Evolutionary conservation across 2,888 invertebrate species (phyloP).

Genomic region (Oscheius sp.): DNA sequence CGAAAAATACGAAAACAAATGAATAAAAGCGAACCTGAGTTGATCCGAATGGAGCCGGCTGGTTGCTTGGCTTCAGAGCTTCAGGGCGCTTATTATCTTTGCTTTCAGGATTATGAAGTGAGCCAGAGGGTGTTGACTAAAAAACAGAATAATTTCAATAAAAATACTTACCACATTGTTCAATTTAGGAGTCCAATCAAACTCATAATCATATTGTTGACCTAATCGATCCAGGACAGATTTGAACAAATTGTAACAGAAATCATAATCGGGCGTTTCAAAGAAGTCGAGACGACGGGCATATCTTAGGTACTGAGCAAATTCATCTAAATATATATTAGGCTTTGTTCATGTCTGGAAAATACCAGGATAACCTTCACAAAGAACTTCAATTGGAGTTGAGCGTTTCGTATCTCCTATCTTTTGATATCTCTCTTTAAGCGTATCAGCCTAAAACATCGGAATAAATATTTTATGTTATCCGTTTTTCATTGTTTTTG

Average conservation of each 20-base stretch:
- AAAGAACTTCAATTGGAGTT: slow-evolving; percentile 92
- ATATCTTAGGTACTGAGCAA: slow-evolving; percentile 96
- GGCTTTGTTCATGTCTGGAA: not conserved
- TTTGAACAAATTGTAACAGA: slow-evolving; percentile 76
- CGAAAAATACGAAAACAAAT: not conserved
- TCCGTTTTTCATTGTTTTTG: too few relatives aligned
- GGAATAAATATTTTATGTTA: too few relatives aligned
- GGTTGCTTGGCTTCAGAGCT: slow-evolving; percentile 55
- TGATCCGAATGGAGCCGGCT: slow-evolving; percentile 66
- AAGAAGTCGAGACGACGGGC: slow-evolving; percentile 97
- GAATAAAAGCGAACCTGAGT: slow-evolving; percentile 61
- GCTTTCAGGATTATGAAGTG: slow-evolving; percentile 66
- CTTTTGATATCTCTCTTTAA: slow-evolving; percentile 87
- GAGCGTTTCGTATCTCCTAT: slow-evolving; percentile 99
- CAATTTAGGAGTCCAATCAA: slow-evolving; percentile 73
- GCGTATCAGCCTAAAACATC: slow-evolving; percentile 55
- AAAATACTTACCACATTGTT: slow-evolving; percentile 65
- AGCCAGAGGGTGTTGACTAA: slow-evolving; percentile 72
- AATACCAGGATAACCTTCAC: slow-evolving; percentile 81
- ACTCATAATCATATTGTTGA: slow-evolving; percentile 72
- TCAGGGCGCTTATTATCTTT: slow-evolving; percentile 49
- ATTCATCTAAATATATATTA: slow-evolving; percentile 84
- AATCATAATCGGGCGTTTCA: slow-evolving; percentile 99
- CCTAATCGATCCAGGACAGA: slow-evolving; percentile 66
- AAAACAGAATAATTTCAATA: slow-evolving; percentile 34